phyloP scores from a whole-genome alignment of 2,888 invertebrate genomes.

The Spilosoma lubricipeda region DNA sequence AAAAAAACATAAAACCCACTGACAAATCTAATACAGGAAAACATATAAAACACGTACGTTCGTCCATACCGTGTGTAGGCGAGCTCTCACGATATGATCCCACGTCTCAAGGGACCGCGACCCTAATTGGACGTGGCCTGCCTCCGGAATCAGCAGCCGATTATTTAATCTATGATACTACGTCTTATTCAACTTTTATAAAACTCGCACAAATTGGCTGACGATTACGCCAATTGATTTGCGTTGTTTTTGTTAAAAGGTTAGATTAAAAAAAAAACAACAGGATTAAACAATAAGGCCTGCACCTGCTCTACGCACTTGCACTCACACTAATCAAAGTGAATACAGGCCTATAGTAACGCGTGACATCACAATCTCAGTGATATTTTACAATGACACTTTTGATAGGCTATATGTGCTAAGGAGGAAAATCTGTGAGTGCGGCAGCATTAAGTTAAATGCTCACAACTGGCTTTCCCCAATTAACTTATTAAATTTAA shows the following conservation, averaged over 20 bases:
- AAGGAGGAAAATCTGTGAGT: too few relatives aligned
- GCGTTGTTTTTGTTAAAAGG: constrained; percentile 21
- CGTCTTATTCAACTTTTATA: constrained; percentile 56
- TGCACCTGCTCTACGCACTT: too few relatives aligned
- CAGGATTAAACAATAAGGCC: too few relatives aligned
- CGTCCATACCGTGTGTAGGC: constrained; percentile 33
- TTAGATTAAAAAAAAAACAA: background rate
- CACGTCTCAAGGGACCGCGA: constrained; percentile 65
- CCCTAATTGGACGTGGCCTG: constrained; percentile 81
- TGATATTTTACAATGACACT: too few relatives aligned
- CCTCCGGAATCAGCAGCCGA: constrained; percentile 71
- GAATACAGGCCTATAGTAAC: too few relatives aligned
- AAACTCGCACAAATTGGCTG: constrained; percentile 43
- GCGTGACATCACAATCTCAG: background rate
- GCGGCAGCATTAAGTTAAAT: background rate
- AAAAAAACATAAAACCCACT: constrained; percentile 2
- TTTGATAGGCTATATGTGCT: too few relatives aligned
- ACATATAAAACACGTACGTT: constrained; percentile 22
- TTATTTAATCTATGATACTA: constrained; percentile 75
- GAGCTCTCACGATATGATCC: constrained; percentile 66
- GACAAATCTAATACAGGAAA: background rate
- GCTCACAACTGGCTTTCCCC: too few relatives aligned
- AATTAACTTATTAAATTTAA: background rate
- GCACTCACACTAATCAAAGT: too few relatives aligned
- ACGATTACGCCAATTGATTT: constrained; percentile 41